phyloP scores from a whole-genome alignment of 1,140 invertebrate species.

The Apis laboriosa region DNA sequence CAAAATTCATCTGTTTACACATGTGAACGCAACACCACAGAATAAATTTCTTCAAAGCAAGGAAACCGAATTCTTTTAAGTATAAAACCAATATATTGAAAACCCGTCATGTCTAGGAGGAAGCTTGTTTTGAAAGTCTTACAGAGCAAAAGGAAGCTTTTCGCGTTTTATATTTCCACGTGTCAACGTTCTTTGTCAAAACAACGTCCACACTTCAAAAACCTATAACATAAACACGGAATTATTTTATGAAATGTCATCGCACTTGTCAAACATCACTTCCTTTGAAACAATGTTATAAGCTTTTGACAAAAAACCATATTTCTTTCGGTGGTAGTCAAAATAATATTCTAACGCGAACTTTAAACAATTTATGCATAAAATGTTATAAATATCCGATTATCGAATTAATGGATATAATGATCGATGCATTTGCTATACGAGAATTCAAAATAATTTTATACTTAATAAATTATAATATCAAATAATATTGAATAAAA shows the following conservation, averaged over 20 bases:
- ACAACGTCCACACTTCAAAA: background rate
- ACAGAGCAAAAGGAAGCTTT: background rate
- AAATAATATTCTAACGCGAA: background rate
- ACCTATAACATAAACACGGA: background rate
- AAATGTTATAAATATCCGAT: background rate
- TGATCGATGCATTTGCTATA: no score
- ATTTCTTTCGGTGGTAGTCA: background rate
- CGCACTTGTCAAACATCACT: background rate
- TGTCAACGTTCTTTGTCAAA: background rate
- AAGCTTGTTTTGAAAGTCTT: background rate
- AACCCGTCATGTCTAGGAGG: background rate
- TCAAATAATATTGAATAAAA: no score
- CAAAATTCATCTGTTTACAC: background rate
- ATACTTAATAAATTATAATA: no score
- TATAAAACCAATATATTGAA: background rate
- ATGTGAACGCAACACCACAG: no score
- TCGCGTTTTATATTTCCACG: background rate
- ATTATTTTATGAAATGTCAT: background rate
- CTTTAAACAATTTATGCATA: background rate
- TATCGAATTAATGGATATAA: no score
- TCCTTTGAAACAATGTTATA: background rate
- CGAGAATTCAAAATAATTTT: no score
- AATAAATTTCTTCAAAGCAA: background rate
- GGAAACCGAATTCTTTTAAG: background rate
- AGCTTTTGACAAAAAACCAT: background rate